A percentile compares a stretch with the other conserved stretches of the same genome.
Conservation (phyloP, 1,140 invertebrate genomes). For the Drosophila seguyi region DNA sequence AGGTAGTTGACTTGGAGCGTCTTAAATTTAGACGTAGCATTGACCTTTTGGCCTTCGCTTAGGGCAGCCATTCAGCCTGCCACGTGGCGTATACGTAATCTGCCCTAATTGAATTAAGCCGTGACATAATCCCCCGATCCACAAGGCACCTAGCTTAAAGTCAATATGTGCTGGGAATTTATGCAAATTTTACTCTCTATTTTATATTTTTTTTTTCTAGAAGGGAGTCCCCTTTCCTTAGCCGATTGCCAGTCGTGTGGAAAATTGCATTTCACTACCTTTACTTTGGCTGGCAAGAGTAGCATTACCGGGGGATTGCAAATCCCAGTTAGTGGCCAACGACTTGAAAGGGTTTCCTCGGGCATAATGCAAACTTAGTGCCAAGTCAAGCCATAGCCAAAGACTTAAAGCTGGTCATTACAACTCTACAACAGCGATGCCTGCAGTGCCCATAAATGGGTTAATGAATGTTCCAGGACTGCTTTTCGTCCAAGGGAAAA, state of each 20-base stretch:
- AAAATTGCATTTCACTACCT: constrained; percentile 75
- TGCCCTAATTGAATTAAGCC: constrained; percentile 80
- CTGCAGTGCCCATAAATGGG: constrained; percentile 60
- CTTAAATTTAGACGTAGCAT: constrained; percentile 64
- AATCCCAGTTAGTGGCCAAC: constrained; percentile 62
- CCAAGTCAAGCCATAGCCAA: constrained; percentile 6
- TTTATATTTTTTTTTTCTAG: not conserved
- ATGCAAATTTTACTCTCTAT: constrained; percentile 54
- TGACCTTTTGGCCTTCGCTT: constrained; percentile 68
- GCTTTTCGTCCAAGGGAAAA: not conserved
- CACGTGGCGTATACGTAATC: constrained; percentile 80
- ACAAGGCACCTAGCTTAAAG: constrained; percentile 34
- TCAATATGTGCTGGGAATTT: constrained; percentile 52
- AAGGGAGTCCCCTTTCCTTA: constrained; percentile 15
- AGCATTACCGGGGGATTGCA: constrained; percentile 30
- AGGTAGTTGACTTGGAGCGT: constrained; percentile 67
- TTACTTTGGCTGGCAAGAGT: constrained; percentile 22
- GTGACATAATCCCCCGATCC: constrained; percentile 64
- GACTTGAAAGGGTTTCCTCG: constrained; percentile 71
- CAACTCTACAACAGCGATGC: constrained; percentile 48
- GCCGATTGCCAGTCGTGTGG: constrained; percentile 64
- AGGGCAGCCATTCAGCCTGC: constrained; percentile 14
- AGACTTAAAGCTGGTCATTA: constrained; percentile 39
- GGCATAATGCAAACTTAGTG: constrained; percentile 62
- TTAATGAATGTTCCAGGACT: constrained; percentile 52